Evolutionary conservation across 35 echinoderm and acorn worm genomes (phyloP).

Genomic region (Heliocidaris erythrogramma): DNA sequence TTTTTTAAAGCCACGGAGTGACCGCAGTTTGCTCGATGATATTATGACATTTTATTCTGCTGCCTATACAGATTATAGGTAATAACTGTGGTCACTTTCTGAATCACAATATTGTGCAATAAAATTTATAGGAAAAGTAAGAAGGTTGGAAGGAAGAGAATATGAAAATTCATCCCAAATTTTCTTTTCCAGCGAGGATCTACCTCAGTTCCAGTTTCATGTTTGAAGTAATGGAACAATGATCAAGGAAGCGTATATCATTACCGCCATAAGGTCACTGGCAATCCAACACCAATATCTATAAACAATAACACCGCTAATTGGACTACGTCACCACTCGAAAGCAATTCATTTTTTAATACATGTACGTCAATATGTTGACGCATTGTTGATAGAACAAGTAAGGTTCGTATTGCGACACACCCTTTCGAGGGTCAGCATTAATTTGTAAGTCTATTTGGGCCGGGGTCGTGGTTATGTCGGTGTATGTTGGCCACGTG

Average conservation of each 20-base stretch:
- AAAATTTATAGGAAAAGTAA: no score
- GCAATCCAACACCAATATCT: neutral
- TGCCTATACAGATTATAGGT: no score
- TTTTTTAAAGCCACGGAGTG: no score
- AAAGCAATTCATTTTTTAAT: neutral
- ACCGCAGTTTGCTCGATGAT: no score
- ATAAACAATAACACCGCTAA: conserved; percentile 5
- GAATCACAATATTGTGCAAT: no score
- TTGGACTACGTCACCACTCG: neutral
- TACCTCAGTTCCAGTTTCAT: neutral
- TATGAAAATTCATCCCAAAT: no score
- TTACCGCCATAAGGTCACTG: neutral
- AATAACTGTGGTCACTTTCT: no score
- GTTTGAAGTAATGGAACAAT: neutral
- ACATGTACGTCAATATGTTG: neutral
- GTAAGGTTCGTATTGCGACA: conserved; percentile 6
- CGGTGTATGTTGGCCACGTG: neutral
- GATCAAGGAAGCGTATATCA: neutral
- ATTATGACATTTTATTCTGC: no score
- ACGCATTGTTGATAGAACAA: neutral
- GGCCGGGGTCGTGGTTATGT: no score
- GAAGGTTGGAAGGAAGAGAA: no score
- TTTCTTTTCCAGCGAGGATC: no score
- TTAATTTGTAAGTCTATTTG: no score
- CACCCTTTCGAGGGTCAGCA: neutral